Base-by-base conservation (phyloP, 2,888 invertebrate genomes). In the Chironomus riparius region DNA sequence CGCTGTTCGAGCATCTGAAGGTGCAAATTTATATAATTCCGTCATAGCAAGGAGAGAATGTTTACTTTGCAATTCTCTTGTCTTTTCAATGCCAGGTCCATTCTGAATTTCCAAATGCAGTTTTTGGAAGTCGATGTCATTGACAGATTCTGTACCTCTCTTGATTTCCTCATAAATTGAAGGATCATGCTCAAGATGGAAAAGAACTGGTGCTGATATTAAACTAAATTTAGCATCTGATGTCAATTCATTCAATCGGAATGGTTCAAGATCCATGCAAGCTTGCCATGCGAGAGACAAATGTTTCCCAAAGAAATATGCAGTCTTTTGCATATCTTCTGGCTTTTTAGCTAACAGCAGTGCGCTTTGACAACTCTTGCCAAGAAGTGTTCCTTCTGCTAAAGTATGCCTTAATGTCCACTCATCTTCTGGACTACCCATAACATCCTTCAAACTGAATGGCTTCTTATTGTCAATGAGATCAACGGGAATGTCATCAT, bases 251-350 rank as follows among this genome's bases (percentile, higher is more conserved):
- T 79, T 79, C 13, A 79, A 79, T 78, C 84, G 83, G 78, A 93
- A 94, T 2, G 92, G 90, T 80, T 92, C 92, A 18, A 92, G 85
- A 82, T 94, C 94, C 0, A 89, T 81, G 80, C 87, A 87, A 0
- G 93, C 93, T 85, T 97, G 96, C 92, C 95, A 95, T 0, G 95
- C 95, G 24, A 95, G 85, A 0, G 95, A 95, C 75, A 96, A 86
- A 85, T 96, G 94, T 81, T 94, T 92, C 7, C 96, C 97, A 86
- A 97, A 96, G 21, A 92, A 87, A 82, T 92, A 94, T 0, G 94
- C 97, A 82, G 91, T 87, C 61, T 90, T 88, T 82, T 96, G 95
- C 78, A 93, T 83, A 18, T 89, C 87, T 15, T 89, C 86, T 12
- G 88, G 87, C 81, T 94, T 95, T 1, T 93, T 92, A 3, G 95